phyloP scores from a whole-genome alignment of 2,797 vertebrate genomes.

The Lindbergichthys nudifrons region DNA sequence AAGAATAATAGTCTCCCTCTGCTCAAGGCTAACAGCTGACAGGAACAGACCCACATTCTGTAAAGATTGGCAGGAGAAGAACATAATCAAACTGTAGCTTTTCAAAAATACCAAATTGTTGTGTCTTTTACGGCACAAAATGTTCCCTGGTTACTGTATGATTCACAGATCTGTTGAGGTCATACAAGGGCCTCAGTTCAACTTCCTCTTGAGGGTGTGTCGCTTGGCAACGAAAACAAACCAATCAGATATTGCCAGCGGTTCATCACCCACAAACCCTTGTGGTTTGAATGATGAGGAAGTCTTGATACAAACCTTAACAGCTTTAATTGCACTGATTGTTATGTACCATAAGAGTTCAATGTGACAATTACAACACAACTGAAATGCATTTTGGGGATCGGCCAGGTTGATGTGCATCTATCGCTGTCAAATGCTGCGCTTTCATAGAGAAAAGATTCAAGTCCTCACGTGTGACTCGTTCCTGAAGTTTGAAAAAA shows the following conservation, averaged over 20 bases:
- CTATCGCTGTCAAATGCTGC: neutral
- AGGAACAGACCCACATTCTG: slow-evolving; percentile 14
- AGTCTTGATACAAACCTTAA: neutral
- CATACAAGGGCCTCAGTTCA: slow-evolving; percentile 28
- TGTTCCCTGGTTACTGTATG: neutral
- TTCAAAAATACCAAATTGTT: slow-evolving; percentile 12
- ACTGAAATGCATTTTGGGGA: neutral
- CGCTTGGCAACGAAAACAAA: slow-evolving; percentile 39
- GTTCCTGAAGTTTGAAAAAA: slow-evolving; percentile 18
- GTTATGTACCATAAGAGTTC: neutral
- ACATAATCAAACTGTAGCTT: slow-evolving; percentile 10
- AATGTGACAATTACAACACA: neutral
- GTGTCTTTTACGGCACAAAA: neutral
- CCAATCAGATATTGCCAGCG: neutral
- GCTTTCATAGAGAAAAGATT: neutral
- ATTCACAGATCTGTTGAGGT: slow-evolving; percentile 39
- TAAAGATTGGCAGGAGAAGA: slow-evolving; percentile 2
- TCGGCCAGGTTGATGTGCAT: neutral
- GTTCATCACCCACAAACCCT: neutral
- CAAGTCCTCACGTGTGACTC: neutral
- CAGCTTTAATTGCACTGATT: neutral
- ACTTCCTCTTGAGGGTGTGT: slow-evolving; percentile 57
- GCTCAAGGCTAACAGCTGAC: slow-evolving; percentile 48
- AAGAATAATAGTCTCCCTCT: slow-evolving; percentile 27
- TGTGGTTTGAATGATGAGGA: neutral